Evolutionary conservation across 2,888 invertebrate genomes (phyloP).

Genomic region (Oxytorus armatus): DNA sequence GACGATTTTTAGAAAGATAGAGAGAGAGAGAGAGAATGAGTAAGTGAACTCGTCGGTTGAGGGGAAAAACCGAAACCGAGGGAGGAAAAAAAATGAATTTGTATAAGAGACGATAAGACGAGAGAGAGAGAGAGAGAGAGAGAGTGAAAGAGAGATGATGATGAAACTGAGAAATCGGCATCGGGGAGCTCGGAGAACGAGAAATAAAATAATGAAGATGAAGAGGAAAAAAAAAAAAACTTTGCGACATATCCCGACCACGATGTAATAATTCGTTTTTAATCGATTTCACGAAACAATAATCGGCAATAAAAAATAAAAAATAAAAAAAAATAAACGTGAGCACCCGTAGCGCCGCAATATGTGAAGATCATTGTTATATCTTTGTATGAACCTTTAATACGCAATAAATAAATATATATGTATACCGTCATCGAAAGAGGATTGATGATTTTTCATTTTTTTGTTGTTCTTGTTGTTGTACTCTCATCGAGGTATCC

Average conservation of each 20-base stretch:
- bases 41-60: too few relatives aligned
- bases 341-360: slow-evolving; percentile 75
- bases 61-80: slow-evolving; percentile 4
- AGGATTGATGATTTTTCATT: slow-evolving; percentile 30
- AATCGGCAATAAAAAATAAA: slow-evolving; percentile 48
- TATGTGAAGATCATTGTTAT: slow-evolving; percentile 78
- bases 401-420: slow-evolving; percentile 78
- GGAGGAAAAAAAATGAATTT: slow-evolving; percentile 28
- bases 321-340: slow-evolving; percentile 65
- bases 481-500: too few relatives aligned
- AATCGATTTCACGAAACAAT: slow-evolving; percentile 66
- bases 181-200: slow-evolving; percentile 46
- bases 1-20: slow-evolving; percentile 45
- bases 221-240: slow-evolving; percentile 47
- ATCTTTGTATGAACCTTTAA: slow-evolving; percentile 81
- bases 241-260: slow-evolving; percentile 73
- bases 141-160: neutral
- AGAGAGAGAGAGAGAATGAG: slow-evolving; percentile 1
- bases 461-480: neutral
- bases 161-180: slow-evolving; percentile 39
- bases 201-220: slow-evolving; percentile 31
- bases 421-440: slow-evolving; percentile 75
- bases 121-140: neutral
- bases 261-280: slow-evolving; percentile 67
- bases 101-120: slow-evolving; percentile 26